phyloP scores from a whole-genome alignment of 2,888 invertebrate species.

The Morpho deidamia region DNA sequence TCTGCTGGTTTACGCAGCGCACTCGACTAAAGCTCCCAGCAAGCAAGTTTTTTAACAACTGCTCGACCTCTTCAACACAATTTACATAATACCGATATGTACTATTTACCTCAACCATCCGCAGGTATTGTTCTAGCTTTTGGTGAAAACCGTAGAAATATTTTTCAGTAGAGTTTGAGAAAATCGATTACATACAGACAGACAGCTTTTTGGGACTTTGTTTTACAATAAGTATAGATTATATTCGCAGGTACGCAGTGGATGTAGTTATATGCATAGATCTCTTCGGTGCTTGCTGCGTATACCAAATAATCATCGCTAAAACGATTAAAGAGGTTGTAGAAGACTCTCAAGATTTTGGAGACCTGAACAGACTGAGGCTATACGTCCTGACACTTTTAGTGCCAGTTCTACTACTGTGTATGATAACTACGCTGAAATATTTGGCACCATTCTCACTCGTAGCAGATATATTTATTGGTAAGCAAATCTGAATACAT shows the following conservation, averaged over 20 bases:
- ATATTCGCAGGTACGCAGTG: slow-evolving; percentile 45
- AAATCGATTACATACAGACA: no score
- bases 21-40: no score
- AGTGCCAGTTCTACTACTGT: slow-evolving; percentile 56
- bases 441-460: slow-evolving; percentile 65
- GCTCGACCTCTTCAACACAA: no score
- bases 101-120: no score
- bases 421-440: slow-evolving; percentile 66
- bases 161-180: no score
- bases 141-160: no score
- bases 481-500: slow-evolving; percentile 39
- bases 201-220: no score
- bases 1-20: no score
- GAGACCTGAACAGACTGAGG: slow-evolving; percentile 38
- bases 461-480: slow-evolving; percentile 60
- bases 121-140: no score
- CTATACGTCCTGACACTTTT: slow-evolving; percentile 51
- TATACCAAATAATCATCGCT: slow-evolving; percentile 67
- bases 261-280: slow-evolving; percentile 60
- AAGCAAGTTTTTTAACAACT: no score
- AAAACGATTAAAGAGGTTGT: slow-evolving; percentile 58
- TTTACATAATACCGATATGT: no score
- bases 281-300: slow-evolving; percentile 65
- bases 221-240: not conserved
- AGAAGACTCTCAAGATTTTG: slow-evolving; percentile 30